phyloP scores from a whole-genome alignment of 2,113 vertebrate species.

The Athene noctua region DNA sequence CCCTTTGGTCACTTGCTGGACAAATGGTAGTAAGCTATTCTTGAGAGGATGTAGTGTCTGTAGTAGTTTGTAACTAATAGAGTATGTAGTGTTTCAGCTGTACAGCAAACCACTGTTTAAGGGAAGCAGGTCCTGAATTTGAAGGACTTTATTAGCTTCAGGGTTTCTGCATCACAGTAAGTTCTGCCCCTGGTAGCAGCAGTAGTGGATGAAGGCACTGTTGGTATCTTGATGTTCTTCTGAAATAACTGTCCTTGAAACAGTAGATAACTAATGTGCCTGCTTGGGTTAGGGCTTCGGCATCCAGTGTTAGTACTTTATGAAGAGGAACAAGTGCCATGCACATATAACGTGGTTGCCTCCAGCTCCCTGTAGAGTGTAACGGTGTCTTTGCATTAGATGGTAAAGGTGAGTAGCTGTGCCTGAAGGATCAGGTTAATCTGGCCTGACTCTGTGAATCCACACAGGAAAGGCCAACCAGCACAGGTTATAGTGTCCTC shows the following conservation, averaged over 20 bases:
- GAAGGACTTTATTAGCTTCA: not conserved
- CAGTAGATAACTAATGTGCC: not conserved
- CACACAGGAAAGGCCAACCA: not conserved
- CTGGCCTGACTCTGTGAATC: not conserved
- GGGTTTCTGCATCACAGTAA: not conserved
- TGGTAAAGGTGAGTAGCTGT: not conserved
- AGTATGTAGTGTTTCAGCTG: not conserved
- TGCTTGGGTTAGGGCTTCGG: not conserved
- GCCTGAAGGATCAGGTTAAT: not conserved
- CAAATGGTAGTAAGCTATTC: not conserved
- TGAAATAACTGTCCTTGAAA: not conserved
- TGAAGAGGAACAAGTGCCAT: not conserved
- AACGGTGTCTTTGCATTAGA: not conserved
- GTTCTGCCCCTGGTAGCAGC: not conserved
- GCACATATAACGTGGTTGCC: fast-evolving
- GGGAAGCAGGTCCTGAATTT: not conserved
- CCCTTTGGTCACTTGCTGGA: not conserved
- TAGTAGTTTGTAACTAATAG: not conserved
- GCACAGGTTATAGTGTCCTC: not conserved
- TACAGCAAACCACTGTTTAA: not conserved
- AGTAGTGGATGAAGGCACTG: not conserved
- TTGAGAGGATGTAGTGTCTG: not conserved
- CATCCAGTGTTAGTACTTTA: fast-evolving
- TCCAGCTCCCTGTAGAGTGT: not conserved
- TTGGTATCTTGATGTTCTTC: not conserved